phyloP scores from a whole-genome alignment of 53 echinoderm and acorn worm genomes.

The Hippasteria phrygiana region DNA sequence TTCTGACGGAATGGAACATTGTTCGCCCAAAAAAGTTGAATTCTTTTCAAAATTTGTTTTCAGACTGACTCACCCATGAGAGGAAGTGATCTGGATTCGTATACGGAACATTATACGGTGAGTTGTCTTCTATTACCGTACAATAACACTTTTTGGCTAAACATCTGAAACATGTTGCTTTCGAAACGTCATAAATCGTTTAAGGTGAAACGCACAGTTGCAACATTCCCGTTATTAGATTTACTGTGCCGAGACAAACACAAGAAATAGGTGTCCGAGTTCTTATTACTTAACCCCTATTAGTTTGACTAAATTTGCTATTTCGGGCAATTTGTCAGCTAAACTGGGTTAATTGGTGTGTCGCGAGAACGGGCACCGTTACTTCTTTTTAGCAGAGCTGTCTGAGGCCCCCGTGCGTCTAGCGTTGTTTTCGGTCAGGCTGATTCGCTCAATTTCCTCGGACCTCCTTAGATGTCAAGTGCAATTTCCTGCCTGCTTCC shows the following conservation, averaged over 20 bases:
- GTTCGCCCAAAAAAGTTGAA: too few species aligned
- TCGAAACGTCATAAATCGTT: constrained; percentile 37
- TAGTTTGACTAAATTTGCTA: constrained; percentile 33
- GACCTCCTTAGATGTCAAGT: constrained; percentile 48
- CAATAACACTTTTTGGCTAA: not conserved
- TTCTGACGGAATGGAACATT: too few species aligned
- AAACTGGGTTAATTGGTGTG: constrained; percentile 34
- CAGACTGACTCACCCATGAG: too few species aligned
- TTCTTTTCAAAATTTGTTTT: too few species aligned
- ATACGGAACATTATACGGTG: not conserved
- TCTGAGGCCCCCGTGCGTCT: not conserved
- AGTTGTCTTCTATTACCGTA: not conserved
- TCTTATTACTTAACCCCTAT: constrained; percentile 44
- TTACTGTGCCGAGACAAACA: constrained; percentile 26
- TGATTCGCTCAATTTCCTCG: constrained; percentile 39
- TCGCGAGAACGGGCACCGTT: not conserved
- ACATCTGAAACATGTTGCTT: constrained; percentile 60
- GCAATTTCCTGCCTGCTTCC: constrained; percentile 38
- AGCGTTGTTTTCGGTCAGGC: constrained; percentile 36
- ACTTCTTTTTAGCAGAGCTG: not conserved
- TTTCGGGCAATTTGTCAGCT: constrained; percentile 4
- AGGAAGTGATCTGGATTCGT: not conserved
- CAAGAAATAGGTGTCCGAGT: not conserved
- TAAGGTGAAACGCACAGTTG: constrained; percentile 34
- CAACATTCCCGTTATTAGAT: constrained; percentile 55